Conservation (phyloP, 2,888 invertebrate species). For the Epistrophe grossulariae region DNA sequence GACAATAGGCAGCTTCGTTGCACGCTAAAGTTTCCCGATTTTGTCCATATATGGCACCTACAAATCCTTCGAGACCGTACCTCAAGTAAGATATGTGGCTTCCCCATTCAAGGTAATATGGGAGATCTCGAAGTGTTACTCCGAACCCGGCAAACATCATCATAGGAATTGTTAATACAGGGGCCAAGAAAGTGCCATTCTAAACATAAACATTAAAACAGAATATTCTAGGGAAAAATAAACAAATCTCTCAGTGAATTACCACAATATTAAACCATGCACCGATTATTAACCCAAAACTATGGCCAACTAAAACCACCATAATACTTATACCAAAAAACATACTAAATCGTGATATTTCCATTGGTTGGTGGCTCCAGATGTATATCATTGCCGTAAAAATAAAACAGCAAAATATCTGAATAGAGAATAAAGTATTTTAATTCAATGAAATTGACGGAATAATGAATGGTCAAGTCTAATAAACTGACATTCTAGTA, state of each 20-base stretch:
- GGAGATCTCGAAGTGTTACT: constrained; percentile 94
- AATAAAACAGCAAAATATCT: constrained; percentile 88
- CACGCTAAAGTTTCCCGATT: constrained; percentile 91
- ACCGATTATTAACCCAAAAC: constrained; percentile 95
- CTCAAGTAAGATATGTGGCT: constrained; percentile 95
- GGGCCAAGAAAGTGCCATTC: constrained; percentile 98
- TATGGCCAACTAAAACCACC: constrained; percentile 95
- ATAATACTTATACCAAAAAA: constrained; percentile 93
- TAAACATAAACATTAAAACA: constrained; percentile 83
- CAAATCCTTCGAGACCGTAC: constrained; percentile 95
- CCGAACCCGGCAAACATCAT: constrained; percentile 99
- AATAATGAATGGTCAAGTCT: too few species aligned
- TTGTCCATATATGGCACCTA: constrained; percentile 93
- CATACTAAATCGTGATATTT: constrained; percentile 91
- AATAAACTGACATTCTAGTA: too few species aligned
- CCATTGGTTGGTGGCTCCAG: constrained; percentile 95
- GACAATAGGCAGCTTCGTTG: constrained; percentile 90
- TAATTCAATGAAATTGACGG: too few species aligned
- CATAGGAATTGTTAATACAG: constrained; percentile 95
- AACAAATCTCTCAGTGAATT: constrained; percentile 82
- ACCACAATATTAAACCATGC: constrained; percentile 94
- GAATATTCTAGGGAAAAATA: neutral
- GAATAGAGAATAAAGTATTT: too few species aligned
- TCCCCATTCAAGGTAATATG: constrained; percentile 94
- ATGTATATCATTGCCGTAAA: constrained; percentile 92